phyloP scores from a whole-genome alignment of 2,797 vertebrate species.

The Alauda arvensis region DNA sequence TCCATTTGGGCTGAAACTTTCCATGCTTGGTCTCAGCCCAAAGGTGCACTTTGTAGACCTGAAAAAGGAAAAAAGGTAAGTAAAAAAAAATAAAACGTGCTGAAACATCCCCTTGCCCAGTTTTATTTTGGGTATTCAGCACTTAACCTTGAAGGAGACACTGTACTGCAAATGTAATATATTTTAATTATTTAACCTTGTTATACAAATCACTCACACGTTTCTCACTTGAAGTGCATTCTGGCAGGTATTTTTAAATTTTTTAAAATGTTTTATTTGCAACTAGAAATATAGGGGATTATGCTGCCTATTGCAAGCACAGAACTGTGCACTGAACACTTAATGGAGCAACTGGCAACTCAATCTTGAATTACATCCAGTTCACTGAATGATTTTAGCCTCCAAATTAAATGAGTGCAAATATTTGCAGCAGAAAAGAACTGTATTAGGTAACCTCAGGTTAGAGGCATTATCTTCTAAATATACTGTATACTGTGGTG shows the following conservation, averaged over 20 bases:
- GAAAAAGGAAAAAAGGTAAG: constrained; percentile 69
- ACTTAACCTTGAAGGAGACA: constrained; percentile 44
- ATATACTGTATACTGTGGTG: neutral
- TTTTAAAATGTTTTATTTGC: neutral
- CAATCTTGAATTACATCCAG: neutral
- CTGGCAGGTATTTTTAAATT: neutral
- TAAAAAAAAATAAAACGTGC: constrained; percentile 63
- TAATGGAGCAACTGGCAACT: constrained; percentile 16
- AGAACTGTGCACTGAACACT: neutral
- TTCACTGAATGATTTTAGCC: constrained; percentile 9
- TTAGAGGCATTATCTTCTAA: constrained; percentile 4
- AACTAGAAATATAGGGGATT: neutral
- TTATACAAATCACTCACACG: neutral
- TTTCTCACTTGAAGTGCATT: neutral
- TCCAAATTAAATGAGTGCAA: neutral
- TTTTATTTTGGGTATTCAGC: constrained; percentile 56
- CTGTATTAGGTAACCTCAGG: neutral
- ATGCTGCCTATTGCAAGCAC: neutral
- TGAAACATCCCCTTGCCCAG: constrained; percentile 60
- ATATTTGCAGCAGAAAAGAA: neutral
- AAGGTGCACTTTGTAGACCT: constrained; percentile 67
- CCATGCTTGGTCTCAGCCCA: constrained; percentile 67
- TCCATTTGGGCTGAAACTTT: constrained; percentile 69
- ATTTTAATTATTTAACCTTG: constrained; percentile 21
- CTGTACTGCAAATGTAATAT: constrained; percentile 39